These are phyloP conservation scores for Salvelinus sp. DNA, from an alignment of 2,113 vertebrate species.

Conservation along the genomic window DNA sequence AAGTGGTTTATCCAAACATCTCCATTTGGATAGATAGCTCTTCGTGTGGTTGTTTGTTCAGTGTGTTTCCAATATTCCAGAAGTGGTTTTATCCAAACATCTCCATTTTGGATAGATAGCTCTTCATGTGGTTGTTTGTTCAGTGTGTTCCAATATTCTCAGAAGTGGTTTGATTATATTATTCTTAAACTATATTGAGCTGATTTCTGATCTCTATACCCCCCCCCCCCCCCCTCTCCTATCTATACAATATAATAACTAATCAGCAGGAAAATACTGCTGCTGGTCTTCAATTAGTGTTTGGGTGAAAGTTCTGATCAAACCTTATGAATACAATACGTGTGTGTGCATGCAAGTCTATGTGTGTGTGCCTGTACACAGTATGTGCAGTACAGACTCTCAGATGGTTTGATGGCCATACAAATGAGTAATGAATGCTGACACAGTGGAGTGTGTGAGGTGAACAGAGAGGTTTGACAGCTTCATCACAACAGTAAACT, in stretches of 20 bases:
- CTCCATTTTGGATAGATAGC: too few species aligned
- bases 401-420: slow-evolving; percentile 14
- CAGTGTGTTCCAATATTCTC: too few species aligned
- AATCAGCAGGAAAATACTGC: slow-evolving; percentile 52
- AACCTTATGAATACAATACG: neutral
- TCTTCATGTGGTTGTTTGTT: too few species aligned
- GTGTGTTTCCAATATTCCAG: too few species aligned
- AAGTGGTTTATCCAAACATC: too few species aligned
- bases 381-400: neutral
- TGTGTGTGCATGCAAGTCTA: slow-evolving; percentile 19
- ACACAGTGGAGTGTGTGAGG: neutral
- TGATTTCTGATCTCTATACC: neutral
- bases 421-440: slow-evolving; percentile 29
- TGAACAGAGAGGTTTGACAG: neutral
- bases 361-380: slow-evolving; percentile 17
- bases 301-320: slow-evolving; percentile 17
- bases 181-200: too few species aligned
- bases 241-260: slow-evolving; percentile 34
- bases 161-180: too few species aligned
- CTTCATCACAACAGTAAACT: neutral
- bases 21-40: too few species aligned
- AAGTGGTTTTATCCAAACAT: too few species aligned
- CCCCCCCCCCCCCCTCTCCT: neutral
- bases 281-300: slow-evolving; percentile 48
- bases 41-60: too few species aligned